Base-by-base conservation (phyloP, 2,113 vertebrate genomes). In the Leucopsar rothschildi region DNA sequence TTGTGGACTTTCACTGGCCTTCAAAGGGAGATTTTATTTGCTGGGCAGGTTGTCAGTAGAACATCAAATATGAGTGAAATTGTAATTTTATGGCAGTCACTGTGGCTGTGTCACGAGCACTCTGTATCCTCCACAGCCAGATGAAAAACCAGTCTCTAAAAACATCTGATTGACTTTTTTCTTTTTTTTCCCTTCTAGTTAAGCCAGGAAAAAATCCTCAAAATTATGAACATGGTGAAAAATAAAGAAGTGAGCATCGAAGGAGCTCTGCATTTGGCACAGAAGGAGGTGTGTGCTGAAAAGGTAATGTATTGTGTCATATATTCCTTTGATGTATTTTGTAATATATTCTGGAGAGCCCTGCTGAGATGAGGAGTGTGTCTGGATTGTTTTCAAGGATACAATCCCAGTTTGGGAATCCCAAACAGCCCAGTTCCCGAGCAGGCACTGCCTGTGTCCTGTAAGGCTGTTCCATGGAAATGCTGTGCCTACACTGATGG, bases 241-340 rank as follows among this genome's bases (percentile, higher is more conserved):
- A 98, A 87, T 3, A 98, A 98, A 63, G 97, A 98, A 91, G 66
- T 98, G 87, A 98, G 97, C 77, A 97, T 98, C 13, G 98, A 98
- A 1, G 98, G 97, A 21, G 98, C 98, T 55, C 97, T 98, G 79
- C 82, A 89, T 56, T 84, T 98, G 96, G 98, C 98, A 60, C 96
- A 94, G 88, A 97, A 81, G 76, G 96, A 96, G 23, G 65, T 53
- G 19, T 35, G 3, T 15, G 5, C 76, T 69, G 81, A 93, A 57
- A 91, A 61, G 52, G 90, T 90, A 19, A 95, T 65, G 59, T 29
- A 17, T 28, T 50, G 29, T 28, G 50, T 29, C 27, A 29, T 52
- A 10, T 18, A 6, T 17, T 25, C 14, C 66, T 91, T 86, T 73
- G 59, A 75, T 88, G 37, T 73, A 11, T 82, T 90, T 56, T 90